Percentiles rank a stretch among this genome's conserved stretches.
Conservation (phyloP, 1,140 invertebrate genomes). For the Alviniconcha marisindica region DNA sequence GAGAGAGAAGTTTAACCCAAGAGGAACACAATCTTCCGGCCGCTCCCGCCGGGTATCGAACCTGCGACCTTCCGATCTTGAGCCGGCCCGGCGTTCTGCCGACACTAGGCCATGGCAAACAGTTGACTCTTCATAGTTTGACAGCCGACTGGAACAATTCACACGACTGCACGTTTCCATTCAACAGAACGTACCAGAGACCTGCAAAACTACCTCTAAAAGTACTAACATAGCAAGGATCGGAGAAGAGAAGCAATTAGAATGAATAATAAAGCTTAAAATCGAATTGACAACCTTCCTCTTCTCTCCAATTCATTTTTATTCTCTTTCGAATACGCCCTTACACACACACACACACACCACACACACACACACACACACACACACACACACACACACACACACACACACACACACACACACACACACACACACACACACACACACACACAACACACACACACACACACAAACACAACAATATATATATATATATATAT, state of each 20-base stretch:
- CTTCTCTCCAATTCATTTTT: not conserved
- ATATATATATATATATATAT: constrained; percentile 1
- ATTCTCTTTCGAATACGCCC: no score
- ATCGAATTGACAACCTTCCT: not conserved
- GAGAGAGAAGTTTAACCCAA: not conserved
- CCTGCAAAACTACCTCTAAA: not conserved
- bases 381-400: constrained; percentile 3
- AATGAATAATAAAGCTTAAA: not conserved
- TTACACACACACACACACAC: no score
- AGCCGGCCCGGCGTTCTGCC: not conserved
- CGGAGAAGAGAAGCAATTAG: not conserved
- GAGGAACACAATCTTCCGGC: not conserved
- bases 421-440: not conserved
- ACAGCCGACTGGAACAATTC: no score
- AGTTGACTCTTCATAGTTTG: not conserved
- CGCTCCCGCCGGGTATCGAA: no score
- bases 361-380: not conserved
- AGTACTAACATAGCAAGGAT: not conserved
- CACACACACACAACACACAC: no score
- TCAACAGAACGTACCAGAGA: no score
- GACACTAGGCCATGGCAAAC: not conserved
- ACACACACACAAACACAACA: no score
- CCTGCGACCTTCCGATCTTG: not conserved
- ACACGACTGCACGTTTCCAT: no score
- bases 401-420: not conserved